Conservation (phyloP, 2,113 vertebrate species). For the Dissostichus mawsoni region DNA sequence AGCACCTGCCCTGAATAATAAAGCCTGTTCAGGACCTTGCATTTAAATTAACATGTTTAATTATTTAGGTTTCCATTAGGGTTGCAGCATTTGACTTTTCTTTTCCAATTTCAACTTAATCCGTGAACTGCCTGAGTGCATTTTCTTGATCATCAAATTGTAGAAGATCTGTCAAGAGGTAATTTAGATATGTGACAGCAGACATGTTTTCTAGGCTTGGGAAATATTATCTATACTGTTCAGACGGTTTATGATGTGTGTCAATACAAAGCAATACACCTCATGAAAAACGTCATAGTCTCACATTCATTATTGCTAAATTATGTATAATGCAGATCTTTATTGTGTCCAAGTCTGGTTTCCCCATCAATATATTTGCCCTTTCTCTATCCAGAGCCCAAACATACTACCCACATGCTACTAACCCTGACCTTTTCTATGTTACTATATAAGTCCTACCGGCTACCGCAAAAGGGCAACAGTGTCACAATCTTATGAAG, state of each 20-base stretch:
- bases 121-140: not conserved
- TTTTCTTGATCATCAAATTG: not conserved
- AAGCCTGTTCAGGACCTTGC: not conserved
- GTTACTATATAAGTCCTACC: too few relatives aligned
- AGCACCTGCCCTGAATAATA: not conserved
- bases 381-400: too few relatives aligned
- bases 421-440: too few relatives aligned
- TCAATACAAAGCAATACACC: not conserved
- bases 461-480: too few relatives aligned
- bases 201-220: not conserved
- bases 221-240: not conserved
- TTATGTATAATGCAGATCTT: not conserved
- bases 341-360: too few relatives aligned
- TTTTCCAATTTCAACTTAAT: not conserved
- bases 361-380: too few relatives aligned
- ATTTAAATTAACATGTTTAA: constrained; percentile 16
- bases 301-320: not conserved
- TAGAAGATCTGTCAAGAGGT: not conserved
- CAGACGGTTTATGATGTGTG: not conserved
- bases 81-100: not conserved
- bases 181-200: not conserved
- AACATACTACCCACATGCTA: too few relatives aligned
- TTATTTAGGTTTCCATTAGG: not conserved
- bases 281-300: not conserved
- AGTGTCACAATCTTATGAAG: too few relatives aligned